A percentile compares a stretch with the other conserved stretches of the same genome.
phyloP scores from a whole-genome alignment of 2,797 vertebrate species.

The Dermochelys coriacea region DNA sequence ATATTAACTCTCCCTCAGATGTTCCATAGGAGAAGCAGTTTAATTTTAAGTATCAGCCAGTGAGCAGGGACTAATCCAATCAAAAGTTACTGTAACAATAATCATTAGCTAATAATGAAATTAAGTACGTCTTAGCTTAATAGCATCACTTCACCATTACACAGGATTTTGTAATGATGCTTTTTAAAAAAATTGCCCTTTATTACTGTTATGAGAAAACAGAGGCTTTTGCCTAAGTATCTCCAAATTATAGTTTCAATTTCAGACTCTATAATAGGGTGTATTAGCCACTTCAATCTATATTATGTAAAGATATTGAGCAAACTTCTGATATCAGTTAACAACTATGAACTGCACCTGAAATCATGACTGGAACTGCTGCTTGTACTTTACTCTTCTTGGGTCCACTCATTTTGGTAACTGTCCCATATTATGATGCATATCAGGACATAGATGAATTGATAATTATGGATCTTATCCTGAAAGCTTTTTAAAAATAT shows the following conservation, averaged over 20 bases:
- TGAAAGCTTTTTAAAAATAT: not conserved
- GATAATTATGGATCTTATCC: no score
- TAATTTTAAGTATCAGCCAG: not conserved
- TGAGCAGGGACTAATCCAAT: not conserved
- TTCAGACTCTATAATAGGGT: no score
- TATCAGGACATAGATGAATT: not conserved
- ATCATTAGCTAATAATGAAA: not conserved
- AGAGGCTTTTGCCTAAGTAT: not conserved
- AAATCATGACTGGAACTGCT: no score
- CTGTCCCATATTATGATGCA: not conserved
- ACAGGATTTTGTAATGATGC: not conserved
- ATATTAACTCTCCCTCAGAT: not conserved
- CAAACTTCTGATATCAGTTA: no score
- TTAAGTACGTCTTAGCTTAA: no score
- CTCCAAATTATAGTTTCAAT: not conserved
- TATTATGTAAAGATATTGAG: no score
- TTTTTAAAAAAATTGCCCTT: not conserved
- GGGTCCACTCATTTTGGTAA: not conserved
- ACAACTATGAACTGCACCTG: no score
- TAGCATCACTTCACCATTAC: not conserved
- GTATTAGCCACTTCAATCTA: no score
- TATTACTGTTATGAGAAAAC: not conserved
- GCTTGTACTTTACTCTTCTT: not conserved
- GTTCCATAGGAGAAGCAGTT: not conserved
- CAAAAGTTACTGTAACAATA: not conserved